phyloP scores from a whole-genome alignment of 2,888 invertebrate genomes.

The Apeira syringaria region DNA sequence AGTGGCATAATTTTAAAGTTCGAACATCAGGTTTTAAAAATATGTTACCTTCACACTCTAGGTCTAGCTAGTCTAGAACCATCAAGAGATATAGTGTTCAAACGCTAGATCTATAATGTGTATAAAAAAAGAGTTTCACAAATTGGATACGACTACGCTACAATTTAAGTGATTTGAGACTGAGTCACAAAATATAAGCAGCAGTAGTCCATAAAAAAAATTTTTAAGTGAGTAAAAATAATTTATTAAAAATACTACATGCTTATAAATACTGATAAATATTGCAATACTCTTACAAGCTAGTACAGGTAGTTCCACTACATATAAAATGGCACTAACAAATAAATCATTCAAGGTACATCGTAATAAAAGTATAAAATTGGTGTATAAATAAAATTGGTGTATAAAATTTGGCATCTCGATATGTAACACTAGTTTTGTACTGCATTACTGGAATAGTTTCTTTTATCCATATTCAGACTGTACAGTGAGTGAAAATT shows the following conservation, averaged over 20 bases:
- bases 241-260: conserved; percentile 35
- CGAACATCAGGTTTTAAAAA: no score
- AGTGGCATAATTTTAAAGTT: no score
- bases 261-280: conserved; percentile 44
- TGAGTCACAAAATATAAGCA: no score
- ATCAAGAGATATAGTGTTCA: no score
- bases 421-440: conserved; percentile 67
- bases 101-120: no score
- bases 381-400: conserved; percentile 44
- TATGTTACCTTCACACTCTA: no score
- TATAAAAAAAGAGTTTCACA: no score
- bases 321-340: conserved; percentile 67
- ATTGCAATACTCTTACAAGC: conserved; percentile 48
- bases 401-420: conserved; percentile 66
- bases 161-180: no score
- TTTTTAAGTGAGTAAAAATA: no score
- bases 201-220: conserved; percentile 16
- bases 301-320: conserved; percentile 61
- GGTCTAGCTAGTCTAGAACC: no score
- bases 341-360: conserved; percentile 8
- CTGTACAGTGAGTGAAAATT: conserved; percentile 94
- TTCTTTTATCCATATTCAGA: conserved; percentile 90
- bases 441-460: conserved; percentile 40
- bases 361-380: conserved; percentile 46
- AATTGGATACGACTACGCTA: no score